Evolutionary conservation across 2,113 vertebrate species (phyloP), one percentile per base, ranked within the genome.

Genomic region (Lophius piscatorius): DNA sequence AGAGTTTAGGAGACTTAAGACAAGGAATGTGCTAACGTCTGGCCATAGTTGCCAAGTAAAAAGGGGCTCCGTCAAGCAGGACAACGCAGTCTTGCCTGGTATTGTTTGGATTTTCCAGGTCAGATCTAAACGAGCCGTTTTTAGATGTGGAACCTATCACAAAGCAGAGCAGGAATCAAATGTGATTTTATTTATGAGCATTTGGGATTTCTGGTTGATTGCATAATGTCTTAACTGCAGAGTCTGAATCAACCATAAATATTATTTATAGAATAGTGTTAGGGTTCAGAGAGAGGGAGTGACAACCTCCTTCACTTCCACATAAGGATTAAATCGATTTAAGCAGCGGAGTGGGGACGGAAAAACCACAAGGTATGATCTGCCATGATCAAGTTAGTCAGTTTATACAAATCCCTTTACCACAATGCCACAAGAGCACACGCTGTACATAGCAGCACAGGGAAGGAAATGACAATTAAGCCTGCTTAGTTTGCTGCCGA

Each of bases 381-480:
- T 34, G 26, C 36, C 31, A 45, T 75, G 63, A 77, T 78, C 52
- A 79, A 67, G 48, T 47, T 57, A 81, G 74, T 82, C 44, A 58
- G 57, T 80, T 74, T 69, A 46, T 63, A 80, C 73, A 76, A 73
- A 78, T 74, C 59, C 72, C 46, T 63, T 22, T 35, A 51, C 56
- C 35, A 46, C 51, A 63, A 18, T 50, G 40, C 44, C 52, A 49
- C 62, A 9, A 24, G 28, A 56, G 47, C 66, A 26, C 71, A 55
- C 22, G 17, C 50, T 17, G 65, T 52, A 56, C 18, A 49, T 17
- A 56, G 61, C 68, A 16, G 49, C 67, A 59, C 36, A 4, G 45
- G 62, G 51, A 41, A 45, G 52, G 33, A 26, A 70, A 67, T 76
- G 80, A 85, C 76, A 88, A 85, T 83, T 84, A 86, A 87, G 63